A percentile compares a stretch with the other conserved stretches of the same genome.
phyloP scores from a whole-genome alignment of 2,797 vertebrate species.

The Protosalanx chinensis region DNA sequence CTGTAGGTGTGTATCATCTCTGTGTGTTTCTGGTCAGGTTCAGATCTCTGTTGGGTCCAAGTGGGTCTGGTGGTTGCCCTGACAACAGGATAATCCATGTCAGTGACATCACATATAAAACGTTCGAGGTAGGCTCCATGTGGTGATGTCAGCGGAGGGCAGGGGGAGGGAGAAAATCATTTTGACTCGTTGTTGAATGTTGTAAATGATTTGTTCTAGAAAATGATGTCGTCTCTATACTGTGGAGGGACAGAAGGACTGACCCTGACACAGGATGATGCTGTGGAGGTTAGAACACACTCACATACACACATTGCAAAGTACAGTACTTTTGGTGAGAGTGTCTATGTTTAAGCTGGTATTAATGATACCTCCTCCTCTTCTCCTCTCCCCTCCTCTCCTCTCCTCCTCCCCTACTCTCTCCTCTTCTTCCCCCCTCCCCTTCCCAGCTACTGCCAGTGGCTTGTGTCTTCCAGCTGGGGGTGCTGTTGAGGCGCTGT shows the following conservation, averaged over 20 bases:
- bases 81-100: conserved; percentile 82
- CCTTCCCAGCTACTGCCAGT: conserved; percentile 79
- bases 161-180: not conserved
- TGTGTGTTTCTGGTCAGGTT: conserved; percentile 71
- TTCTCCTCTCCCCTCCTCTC: too few relatives aligned
- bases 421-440: not conserved
- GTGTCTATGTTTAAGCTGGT: not conserved
- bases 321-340: too few relatives aligned
- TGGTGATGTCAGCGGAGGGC: not conserved
- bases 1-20: too few relatives aligned
- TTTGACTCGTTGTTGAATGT: too few relatives aligned
- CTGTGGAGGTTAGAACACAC: conserved; percentile 78
- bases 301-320: not conserved
- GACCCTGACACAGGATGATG: conserved; percentile 75
- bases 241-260: conserved; percentile 85
- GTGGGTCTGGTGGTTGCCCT: conserved; percentile 65
- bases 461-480: conserved; percentile 84
- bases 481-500: conserved; percentile 82
- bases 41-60: conserved; percentile 78
- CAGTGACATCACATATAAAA: conserved; percentile 84
- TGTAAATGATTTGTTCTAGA: conserved; percentile 52
- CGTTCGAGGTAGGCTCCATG: conserved; percentile 79
- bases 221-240: conserved; percentile 93
- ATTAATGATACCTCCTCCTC: not conserved
- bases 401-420: too few relatives aligned